Conservation (phyloP, 2,888 invertebrate genomes). For the Sinopyrophorus schimmeli region DNA sequence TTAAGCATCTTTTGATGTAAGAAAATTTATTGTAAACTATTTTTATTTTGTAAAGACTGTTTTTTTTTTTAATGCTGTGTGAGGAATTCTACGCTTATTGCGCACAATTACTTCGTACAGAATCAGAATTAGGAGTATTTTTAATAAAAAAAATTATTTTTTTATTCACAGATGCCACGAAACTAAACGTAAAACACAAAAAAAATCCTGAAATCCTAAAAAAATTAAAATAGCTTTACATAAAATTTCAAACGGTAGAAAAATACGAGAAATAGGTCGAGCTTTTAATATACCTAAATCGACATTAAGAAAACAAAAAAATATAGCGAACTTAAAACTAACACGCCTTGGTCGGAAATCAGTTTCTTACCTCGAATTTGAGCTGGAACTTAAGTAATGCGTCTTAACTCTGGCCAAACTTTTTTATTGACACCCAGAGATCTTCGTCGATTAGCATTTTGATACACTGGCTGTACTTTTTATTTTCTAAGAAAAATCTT, state of each 20-base stretch:
- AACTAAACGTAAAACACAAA: no score
- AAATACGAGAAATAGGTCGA: not conserved
- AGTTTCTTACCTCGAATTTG: no score
- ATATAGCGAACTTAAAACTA: not conserved
- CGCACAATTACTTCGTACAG: no score
- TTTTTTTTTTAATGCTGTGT: no score
- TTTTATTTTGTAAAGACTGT: no score
- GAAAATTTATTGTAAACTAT: no score
- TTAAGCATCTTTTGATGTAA: no score
- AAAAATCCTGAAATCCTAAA: constrained; percentile 4
- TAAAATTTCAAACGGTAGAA: not conserved
- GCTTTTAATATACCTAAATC: constrained; percentile 1
- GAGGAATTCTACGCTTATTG: no score
- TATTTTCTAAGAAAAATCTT: not conserved
- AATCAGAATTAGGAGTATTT: no score
- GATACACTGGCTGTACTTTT: constrained; percentile 14
- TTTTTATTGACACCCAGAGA: constrained; percentile 23
- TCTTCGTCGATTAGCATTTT: constrained; percentile 26
- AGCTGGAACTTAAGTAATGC: not conserved
- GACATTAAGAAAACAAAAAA: constrained; percentile 7
- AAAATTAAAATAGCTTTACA: constrained; percentile 1
- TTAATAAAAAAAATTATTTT: not conserved
- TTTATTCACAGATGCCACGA: constrained; percentile 3
- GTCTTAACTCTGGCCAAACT: constrained; percentile 21
- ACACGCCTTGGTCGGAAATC: constrained; percentile 1